Evolutionary conservation across 1,140 invertebrate species (phyloP), one percentile per base, ranked within the genome.

Genomic region (Drosophila kurseongensis): DNA sequence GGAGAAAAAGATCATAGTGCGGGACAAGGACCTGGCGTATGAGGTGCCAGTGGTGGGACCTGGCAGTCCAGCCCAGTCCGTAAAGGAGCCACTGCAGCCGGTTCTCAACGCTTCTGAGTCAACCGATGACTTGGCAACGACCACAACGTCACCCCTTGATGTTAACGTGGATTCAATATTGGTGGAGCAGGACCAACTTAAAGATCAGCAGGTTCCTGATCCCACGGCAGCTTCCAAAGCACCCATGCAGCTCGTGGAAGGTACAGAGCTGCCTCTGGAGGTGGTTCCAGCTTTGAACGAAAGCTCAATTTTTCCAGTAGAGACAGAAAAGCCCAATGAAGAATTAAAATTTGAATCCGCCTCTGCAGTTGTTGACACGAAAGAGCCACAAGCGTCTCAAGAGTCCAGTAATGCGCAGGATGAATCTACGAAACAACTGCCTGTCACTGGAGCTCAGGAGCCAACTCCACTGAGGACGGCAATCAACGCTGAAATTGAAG

Each of bases 81-180:
- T 18, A 1, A 36, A n/a, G 12, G 45, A 51, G 18, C 44, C 59
- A 7, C 5, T 32, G 9, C 57, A 62, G 16, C 29, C 76, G n/a
- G 55, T 88, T 7, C 48, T 81, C 0, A 91, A 88, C 54, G 68
- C 88, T 4, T 91, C 86, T 14, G 78, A 91, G 55, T 54, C 68
- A 38, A 42, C 42, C 9, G 76, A 78, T 44, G 68, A 77, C 13
- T 36, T 60, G 23, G 16, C 57, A 13, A 65, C 66, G n/a, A 84
- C 85, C 36, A 90, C 82, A 12, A 90, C 90, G 16, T 73, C 75
- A 6, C 82, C 88, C 9, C 54, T 90, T 38, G 66, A 91, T 51
- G 9, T 71, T 61, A n/a, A 71, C 78, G 48, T 60, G 40, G 41
- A 72, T 8, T 23, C 61, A 14, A 78, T 88, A 42, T 63, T 89